Evolutionary conservation across 2,888 invertebrate genomes (phyloP), one percentile per base, ranked within the genome.

Genomic region (Leptothorax acervorum): DNA sequence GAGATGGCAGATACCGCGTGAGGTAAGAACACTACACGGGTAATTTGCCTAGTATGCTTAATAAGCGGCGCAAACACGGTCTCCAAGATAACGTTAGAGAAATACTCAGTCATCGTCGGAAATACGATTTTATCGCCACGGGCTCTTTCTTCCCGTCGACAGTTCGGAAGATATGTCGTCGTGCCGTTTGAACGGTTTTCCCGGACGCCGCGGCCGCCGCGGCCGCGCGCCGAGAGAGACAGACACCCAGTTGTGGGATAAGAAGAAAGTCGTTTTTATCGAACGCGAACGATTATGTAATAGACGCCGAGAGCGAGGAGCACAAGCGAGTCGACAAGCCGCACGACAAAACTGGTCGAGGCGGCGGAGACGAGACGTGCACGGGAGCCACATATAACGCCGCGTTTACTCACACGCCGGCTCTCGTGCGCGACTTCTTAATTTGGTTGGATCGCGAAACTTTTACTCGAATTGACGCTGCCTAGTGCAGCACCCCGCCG

Each of bases 221-320:
- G 23, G 15, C 23, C 23, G 35, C 48, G 12, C 31, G 75, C 18
- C 48, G 8, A 4, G 31, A 2, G n/a, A 15, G 15, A 35, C 35
- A 62, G 35, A 2, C 11, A 23, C 31, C 35, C 35, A 35, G 51
- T 8, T 11, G 48, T 55, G 57, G 81, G 63, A 82, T 81, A 82
- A 88, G 86, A 90, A 87, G 88, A 90, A 90, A 90, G 90, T 89
- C 83, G 88, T 89, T 90, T 90, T 90, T 87, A 87, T 87, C 85
- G 86, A 84, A 87, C 79, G 84, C 73, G 39, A 68, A 68, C 53
- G 84, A 89, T 90, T 90, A 87, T 88, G 89, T 84, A 90, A 90
- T 86, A 81, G 82, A 86, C 85, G 73, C 83, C 81, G 84, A 65
- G 53, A 48, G 63, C 60, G 76, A 62, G 79, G 15, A 83, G 18